These are phyloP conservation scores for Masticophis lateralis DNA, from an alignment of 2,797 vertebrate genomes.

Conservation along the genomic window DNA sequence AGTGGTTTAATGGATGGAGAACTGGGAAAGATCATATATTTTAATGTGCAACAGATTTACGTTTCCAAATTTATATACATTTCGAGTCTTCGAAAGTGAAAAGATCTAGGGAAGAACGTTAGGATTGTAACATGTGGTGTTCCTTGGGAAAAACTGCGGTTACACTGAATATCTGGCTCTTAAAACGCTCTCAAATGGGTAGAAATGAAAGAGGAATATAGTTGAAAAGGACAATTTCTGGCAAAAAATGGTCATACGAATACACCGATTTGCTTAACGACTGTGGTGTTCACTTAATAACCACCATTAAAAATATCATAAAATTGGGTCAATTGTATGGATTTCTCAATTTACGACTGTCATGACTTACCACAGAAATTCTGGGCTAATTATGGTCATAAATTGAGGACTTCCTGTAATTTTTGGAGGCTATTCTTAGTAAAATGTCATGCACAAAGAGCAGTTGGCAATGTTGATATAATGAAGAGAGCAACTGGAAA, in stretches of 20 bases:
- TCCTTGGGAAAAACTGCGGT: slow-evolving; percentile 24
- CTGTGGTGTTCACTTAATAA: neutral
- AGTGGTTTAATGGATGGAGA: neutral
- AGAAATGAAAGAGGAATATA: slow-evolving; percentile 11
- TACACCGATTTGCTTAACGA: neutral
- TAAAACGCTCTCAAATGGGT: neutral
- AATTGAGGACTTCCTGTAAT: neutral
- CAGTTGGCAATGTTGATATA: neutral
- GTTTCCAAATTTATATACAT: neutral
- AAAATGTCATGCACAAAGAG: neutral
- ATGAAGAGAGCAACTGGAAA: neutral
- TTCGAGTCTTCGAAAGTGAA: slow-evolving; percentile 18
- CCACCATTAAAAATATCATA: neutral
- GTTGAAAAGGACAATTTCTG: neutral
- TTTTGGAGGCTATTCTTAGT: neutral
- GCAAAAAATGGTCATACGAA: neutral
- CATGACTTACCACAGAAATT: no score
- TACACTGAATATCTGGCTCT: neutral
- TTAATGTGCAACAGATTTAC: slow-evolving; percentile 8
- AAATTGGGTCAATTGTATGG: neutral
- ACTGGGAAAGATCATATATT: neutral
- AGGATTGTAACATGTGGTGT: slow-evolving; percentile 22
- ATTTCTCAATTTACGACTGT: neutral
- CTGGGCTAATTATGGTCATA: no score
- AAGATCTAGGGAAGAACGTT: slow-evolving; percentile 28